These are phyloP conservation scores for Bimastos eiseni DNA, from an alignment of 2,888 invertebrate genomes.

Conservation along the genomic window DNA sequence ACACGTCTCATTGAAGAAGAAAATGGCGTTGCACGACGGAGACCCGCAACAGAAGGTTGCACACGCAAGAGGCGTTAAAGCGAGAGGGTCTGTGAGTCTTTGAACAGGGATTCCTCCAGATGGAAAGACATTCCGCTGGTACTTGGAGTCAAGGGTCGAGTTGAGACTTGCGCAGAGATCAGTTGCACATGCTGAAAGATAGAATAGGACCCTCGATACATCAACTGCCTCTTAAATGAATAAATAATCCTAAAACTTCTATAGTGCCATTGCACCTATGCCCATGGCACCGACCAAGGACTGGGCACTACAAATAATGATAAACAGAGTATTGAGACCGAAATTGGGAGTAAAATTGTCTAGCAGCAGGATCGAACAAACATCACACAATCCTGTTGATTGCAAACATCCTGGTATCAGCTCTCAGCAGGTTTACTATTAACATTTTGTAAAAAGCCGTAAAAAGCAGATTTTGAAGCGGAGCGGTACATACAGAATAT, in stretches of 20 bases:
- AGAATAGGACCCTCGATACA: background rate
- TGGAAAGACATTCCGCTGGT: background rate
- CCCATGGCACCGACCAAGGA: too few relatives aligned
- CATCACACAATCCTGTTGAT: background rate
- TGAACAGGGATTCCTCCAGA: background rate
- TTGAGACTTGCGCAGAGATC: constrained; percentile 16
- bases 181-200: background rate
- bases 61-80: background rate
- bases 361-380: background rate
- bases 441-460: too few relatives aligned
- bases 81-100: background rate
- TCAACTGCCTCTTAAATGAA: background rate
- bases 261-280: too few relatives aligned
- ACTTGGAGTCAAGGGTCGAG: background rate
- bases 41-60: background rate
- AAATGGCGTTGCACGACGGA: constrained; percentile 1
- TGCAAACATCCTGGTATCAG: background rate
- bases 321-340: background rate
- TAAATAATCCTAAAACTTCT: too few relatives aligned
- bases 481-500: too few relatives aligned
- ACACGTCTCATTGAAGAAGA: constrained; percentile 15
- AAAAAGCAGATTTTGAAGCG: too few relatives aligned
- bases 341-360: background rate
- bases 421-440: background rate
- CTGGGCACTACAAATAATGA: too few relatives aligned